Evolutionary conservation across 2,797 vertebrate species (phyloP).

Genomic region (Spatula clypeata): DNA sequence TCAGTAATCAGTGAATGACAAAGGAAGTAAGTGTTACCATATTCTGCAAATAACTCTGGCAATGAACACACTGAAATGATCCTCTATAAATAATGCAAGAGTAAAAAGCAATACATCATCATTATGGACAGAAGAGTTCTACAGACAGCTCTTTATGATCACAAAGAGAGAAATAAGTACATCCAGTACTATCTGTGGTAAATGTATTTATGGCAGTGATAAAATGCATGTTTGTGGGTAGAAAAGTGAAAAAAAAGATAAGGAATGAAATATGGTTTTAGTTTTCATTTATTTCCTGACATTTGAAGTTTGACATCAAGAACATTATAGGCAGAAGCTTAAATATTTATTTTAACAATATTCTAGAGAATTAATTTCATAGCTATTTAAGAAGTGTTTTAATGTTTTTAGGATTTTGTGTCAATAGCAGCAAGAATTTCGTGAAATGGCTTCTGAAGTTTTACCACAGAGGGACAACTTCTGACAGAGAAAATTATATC

Average conservation of each 20-base stretch:
- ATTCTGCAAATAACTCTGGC: background rate
- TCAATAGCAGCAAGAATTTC: background rate
- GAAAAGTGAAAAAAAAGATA: background rate
- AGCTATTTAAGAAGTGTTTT: background rate
- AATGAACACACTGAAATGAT: background rate
- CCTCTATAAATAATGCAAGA: conserved; percentile 1
- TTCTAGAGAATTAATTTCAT: background rate
- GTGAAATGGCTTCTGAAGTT: conserved; percentile 27
- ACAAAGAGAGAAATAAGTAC: background rate
- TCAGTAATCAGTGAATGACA: background rate
- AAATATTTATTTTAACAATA: background rate
- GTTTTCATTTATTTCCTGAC: background rate
- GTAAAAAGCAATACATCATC: background rate
- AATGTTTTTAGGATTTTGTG: background rate
- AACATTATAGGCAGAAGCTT: background rate
- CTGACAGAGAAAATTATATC: conserved; percentile 20
- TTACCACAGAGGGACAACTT: conserved; percentile 35
- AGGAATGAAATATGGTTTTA: background rate
- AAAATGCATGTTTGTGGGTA: background rate
- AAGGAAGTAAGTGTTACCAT: background rate
- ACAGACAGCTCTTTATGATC: background rate
- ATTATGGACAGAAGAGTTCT: background rate
- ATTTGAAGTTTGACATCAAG: background rate
- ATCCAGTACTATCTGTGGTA: background rate
- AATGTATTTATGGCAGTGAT: background rate